Base-by-base conservation (phyloP, 2,113 vertebrate genomes). In the Gnathonemus echidnorhynchus region DNA sequence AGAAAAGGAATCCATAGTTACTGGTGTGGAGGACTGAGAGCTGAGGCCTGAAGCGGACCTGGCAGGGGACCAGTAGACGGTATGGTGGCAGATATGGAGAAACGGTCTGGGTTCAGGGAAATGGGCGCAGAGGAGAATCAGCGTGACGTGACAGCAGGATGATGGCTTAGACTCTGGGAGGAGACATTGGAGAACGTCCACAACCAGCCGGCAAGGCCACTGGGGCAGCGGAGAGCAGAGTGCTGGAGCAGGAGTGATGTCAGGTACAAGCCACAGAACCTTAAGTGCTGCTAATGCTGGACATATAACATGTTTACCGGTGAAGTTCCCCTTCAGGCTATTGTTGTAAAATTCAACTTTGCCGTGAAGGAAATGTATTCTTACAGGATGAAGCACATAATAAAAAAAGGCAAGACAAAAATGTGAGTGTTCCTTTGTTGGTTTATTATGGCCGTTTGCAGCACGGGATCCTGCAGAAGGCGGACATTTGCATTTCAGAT, bases 401-500 rank as follows among this genome's bases (percentile, higher is more conserved):
- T 39, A 74, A 74, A 74, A 74, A 66, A 77, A 77, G 3, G 11
- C 11, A 6, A 77, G 39, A 39, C 11, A 17, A 39, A 77, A 7
- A 77, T 42, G 1, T 80, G 31, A 17, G 31, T 42, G 4, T 42
- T 42, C 35, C 35, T 42, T 19, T 42, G 3, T 42, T 39, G 4
- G 4, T 39, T 19, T 19, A 42, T 80, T 39, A 19, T 42, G 74
- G 74, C 35, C 15, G 0, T 42, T 80, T 80, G 35, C 13, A 74
- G 13, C 31, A 74, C 11, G 8, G 5, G 31, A 35, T 15, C 27
- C 27, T 74, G 66, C 5, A 42, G 70, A 39, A 39, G 11, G n/a
- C n/a, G 87, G 19, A 24, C 31, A 88, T 88, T 88, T 58, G 53
- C 87, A 88, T 62, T 88, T 35, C 52, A 58, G 42, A 46, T 88